A percentile compares a stretch with the other conserved stretches of the same genome.
Conservation (phyloP, 2,888 invertebrate genomes). For the Norana najaformis region DNA sequence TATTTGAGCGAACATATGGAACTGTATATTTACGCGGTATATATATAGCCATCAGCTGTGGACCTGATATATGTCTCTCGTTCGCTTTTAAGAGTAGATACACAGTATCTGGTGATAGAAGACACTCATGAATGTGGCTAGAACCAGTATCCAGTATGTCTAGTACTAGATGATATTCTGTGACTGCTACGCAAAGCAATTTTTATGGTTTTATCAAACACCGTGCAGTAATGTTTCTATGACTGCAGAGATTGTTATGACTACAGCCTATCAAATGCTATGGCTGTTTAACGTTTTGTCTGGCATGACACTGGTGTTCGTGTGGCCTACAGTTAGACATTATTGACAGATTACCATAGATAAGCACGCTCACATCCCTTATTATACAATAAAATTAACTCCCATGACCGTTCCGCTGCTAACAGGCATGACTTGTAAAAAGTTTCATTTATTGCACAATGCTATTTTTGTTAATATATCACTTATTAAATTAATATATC, state of each 20-base stretch:
- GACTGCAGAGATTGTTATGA: no score
- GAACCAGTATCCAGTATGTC: background rate
- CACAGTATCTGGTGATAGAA: background rate
- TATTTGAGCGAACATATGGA: background rate
- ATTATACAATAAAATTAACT: background rate
- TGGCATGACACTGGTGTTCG: background rate
- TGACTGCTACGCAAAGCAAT: background rate
- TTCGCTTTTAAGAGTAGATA: background rate
- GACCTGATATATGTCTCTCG: background rate
- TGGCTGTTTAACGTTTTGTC: background rate
- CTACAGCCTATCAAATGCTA: background rate
- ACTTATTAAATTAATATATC: background rate
- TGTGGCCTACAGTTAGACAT: background rate
- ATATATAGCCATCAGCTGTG: slow-evolving; percentile 13
- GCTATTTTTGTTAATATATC: no score
- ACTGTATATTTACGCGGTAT: background rate
- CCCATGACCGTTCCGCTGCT: background rate
- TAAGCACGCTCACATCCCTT: no score
- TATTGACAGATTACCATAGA: no score
- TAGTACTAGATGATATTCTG: background rate
- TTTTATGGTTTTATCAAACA: background rate
- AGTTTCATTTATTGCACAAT: background rate
- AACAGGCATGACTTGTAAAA: background rate
- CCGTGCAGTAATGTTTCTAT: background rate
- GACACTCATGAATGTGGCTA: background rate